phyloP scores from a whole-genome alignment of 1,140 invertebrate species.

The Frieseomelitta varia region DNA sequence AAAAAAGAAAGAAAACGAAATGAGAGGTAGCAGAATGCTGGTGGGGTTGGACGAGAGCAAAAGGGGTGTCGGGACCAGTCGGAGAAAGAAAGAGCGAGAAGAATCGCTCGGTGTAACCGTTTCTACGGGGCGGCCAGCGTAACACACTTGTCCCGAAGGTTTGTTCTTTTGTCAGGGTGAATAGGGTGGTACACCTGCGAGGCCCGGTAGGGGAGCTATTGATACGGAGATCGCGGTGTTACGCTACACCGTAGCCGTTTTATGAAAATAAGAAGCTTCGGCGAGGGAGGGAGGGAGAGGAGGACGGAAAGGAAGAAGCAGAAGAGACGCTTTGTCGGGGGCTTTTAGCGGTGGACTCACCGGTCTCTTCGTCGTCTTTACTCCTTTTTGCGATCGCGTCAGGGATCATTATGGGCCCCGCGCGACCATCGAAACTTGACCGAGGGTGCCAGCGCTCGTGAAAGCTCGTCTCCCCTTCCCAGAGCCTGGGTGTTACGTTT shows the following conservation, averaged over 20 bases:
- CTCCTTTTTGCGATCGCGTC: slow-evolving; percentile 29
- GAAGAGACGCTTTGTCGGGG: slow-evolving; percentile 53
- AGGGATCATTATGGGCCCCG: slow-evolving; percentile 30
- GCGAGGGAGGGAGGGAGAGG: background rate
- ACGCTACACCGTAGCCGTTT: slow-evolving; percentile 76
- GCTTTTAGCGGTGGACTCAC: slow-evolving; percentile 5
- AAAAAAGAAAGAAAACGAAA: too few species aligned
- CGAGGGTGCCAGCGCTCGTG: slow-evolving; percentile 10
- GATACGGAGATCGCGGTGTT: slow-evolving; percentile 79
- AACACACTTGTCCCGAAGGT: slow-evolving; percentile 78
- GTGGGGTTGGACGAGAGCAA: background rate
- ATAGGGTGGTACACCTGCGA: slow-evolving; percentile 79
- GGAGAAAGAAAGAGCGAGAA: slow-evolving; percentile 54
- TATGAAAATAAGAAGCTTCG: slow-evolving; percentile 71
- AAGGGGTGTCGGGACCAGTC: slow-evolving; percentile 33
- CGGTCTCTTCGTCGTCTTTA: slow-evolving; percentile 9
- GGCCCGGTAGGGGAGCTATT: slow-evolving; percentile 75
- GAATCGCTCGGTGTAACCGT: slow-evolving; percentile 80
- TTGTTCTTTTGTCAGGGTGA: slow-evolving; percentile 72
- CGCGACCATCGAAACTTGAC: slow-evolving; percentile 34
- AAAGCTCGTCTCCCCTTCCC: slow-evolving; percentile 8
- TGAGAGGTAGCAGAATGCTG: background rate
- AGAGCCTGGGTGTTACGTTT: slow-evolving; percentile 1
- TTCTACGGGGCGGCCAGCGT: slow-evolving; percentile 70
- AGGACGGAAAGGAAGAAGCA: slow-evolving; percentile 52